phyloP scores from a whole-genome alignment of 2,797 vertebrate species.

The Dipus sagitta region DNA sequence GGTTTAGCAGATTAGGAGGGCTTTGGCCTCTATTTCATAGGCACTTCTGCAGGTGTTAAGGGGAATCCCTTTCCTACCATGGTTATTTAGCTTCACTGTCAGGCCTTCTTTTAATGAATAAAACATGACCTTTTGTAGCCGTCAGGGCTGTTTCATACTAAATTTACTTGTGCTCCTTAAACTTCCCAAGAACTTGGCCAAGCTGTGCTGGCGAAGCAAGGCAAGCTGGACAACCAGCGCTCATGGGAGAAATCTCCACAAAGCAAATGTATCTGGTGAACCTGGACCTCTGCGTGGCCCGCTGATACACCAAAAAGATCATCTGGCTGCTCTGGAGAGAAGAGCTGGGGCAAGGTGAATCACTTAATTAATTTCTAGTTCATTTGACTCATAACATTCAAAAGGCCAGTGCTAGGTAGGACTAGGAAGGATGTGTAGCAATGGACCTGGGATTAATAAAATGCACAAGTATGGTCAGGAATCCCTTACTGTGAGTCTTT shows the following conservation, averaged over 20 bases:
- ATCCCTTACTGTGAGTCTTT: not conserved
- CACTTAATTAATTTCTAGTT: slow-evolving; percentile 13
- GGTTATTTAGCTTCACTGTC: slow-evolving; percentile 67
- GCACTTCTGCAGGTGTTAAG: slow-evolving; percentile 27
- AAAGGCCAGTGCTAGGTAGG: not conserved
- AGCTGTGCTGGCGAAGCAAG: slow-evolving; percentile 1
- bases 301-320: not conserved
- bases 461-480: not conserved
- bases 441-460: slow-evolving; percentile 4
- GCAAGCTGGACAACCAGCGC: not conserved
- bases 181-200: slow-evolving; percentile 20
- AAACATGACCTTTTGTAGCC: slow-evolving; percentile 75
- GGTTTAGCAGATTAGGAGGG: slow-evolving; percentile 10
- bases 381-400: not conserved
- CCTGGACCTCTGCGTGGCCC: not conserved
- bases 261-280: no score
- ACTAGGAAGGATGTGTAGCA: not conserved
- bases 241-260: not conserved
- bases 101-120: slow-evolving; percentile 80
- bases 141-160: slow-evolving; percentile 76
- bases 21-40: slow-evolving; percentile 57
- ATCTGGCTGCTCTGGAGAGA: not conserved
- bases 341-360: not conserved
- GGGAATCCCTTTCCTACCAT: slow-evolving; percentile 36
- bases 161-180: slow-evolving; percentile 72